Evolutionary conservation across 2,797 vertebrate genomes (phyloP).

Genomic region (Callimico goeldii): DNA sequence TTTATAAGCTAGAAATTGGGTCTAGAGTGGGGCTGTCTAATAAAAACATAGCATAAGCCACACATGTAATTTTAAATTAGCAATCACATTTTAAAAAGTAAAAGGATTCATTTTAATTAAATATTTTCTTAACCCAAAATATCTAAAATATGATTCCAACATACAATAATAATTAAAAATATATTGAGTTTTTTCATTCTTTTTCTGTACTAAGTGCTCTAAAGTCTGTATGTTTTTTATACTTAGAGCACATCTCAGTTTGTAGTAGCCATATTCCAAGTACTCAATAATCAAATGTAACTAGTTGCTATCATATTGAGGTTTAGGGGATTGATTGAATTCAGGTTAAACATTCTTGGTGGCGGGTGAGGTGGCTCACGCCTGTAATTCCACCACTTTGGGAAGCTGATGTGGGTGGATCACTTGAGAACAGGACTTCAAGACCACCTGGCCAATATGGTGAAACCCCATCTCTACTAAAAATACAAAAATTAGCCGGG

Average conservation of each 20-base stretch:
- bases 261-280: neutral
- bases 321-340: neutral
- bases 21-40: neutral
- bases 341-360: neutral
- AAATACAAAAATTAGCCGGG: no score
- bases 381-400: no score
- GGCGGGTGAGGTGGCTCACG: fast-evolving
- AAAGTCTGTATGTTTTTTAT: neutral
- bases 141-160: neutral
- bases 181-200: neutral
- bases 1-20: neutral
- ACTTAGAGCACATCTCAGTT: neutral
- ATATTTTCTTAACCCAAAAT: neutral
- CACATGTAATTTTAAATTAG: neutral
- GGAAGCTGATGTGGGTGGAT: no score
- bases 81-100: neutral
- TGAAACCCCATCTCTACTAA: no score
- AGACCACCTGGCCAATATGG: no score
- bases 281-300: neutral
- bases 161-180: neutral
- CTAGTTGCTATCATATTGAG: neutral
- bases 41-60: neutral
- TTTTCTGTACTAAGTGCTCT: neutral
- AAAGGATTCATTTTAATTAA: neutral
- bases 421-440: no score